Evolutionary conservation across 2,797 vertebrate species (phyloP), one percentile per base, ranked within the genome.

Genomic region (Natrix natrix): DNA sequence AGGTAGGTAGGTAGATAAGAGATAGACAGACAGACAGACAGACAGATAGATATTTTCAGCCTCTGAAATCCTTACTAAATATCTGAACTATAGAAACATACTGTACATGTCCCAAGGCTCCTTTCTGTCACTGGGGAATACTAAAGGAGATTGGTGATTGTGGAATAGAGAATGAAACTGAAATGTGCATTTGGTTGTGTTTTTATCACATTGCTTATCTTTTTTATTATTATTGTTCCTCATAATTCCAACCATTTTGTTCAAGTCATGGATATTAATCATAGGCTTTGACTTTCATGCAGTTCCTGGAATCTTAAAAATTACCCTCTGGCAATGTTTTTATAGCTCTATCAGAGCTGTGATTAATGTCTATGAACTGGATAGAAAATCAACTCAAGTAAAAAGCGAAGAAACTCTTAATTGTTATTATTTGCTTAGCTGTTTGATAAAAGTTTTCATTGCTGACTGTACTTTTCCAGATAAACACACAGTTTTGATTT

Each of bases 241-340:
- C 56, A 86, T 57, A 86, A 91, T 86, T 91, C 52, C 37, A 91
- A 86, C 55, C 43, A 37, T 60, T 86, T 91, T 91, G 37, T 60
- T 91, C 43, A 59, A 60, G 37, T 60, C 32, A 57, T 48, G 56
- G 56, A 57, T 78, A 43, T 37, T 91, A 48, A 86, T 86, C 56
- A 52, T 54, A 59, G 37, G 22, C 74, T 32, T n/a, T 57, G 90
- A 78, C 37, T 60, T 91, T 60, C 14, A 57, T 5, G 0, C 56
- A n/a, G 32, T 86, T 61, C 57, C 90, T 86, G 37, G 78, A 91
- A 57, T 48, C 78, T 91, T 60, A 86, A 54, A 52, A 86, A 86
- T 91, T 32, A 86, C 90, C 90, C 78, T 54, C 56, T 61, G 78
- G 90, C 20, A 48, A 59, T 59, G 24, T 52, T 86, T 91, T n/a